These are phyloP conservation scores for Chiloscyllium plagiosum DNA, from an alignment of 2,113 vertebrate species.

Conservation along the genomic window DNA sequence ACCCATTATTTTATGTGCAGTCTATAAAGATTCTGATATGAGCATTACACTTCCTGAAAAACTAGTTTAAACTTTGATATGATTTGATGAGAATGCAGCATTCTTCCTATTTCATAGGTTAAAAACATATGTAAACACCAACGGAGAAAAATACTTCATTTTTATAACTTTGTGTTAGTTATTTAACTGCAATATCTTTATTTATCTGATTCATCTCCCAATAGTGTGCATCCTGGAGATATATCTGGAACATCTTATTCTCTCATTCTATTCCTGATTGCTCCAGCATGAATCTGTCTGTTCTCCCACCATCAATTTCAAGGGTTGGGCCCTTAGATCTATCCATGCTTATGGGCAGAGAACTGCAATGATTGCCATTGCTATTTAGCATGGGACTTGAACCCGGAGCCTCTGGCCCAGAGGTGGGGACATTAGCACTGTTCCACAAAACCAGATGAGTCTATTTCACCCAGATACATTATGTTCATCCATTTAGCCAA, in stretches of 20 bases:
- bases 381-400: too few relatives aligned
- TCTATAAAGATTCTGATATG: not conserved
- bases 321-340: too few relatives aligned
- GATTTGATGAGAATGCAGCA: not conserved
- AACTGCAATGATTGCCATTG: too few relatives aligned
- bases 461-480: too few relatives aligned
- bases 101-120: not conserved
- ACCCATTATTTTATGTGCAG: not conserved
- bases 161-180: not conserved
- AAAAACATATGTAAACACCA: not conserved
- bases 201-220: not conserved
- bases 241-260: not conserved
- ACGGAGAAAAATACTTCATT: not conserved
- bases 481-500: too few relatives aligned
- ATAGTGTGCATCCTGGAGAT: not conserved
- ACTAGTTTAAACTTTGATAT: not conserved
- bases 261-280: not conserved
- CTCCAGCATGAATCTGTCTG: not conserved
- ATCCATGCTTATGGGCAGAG: too few relatives aligned
- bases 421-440: too few relatives aligned
- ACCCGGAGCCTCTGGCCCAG: too few relatives aligned
- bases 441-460: too few relatives aligned
- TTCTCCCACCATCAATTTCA: too few relatives aligned
- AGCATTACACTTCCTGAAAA: not conserved
- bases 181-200: not conserved